phyloP scores from a whole-genome alignment of 37 sponge, comb jelly and placozoan genomes.

The Aphrocallistes beatrix region DNA sequence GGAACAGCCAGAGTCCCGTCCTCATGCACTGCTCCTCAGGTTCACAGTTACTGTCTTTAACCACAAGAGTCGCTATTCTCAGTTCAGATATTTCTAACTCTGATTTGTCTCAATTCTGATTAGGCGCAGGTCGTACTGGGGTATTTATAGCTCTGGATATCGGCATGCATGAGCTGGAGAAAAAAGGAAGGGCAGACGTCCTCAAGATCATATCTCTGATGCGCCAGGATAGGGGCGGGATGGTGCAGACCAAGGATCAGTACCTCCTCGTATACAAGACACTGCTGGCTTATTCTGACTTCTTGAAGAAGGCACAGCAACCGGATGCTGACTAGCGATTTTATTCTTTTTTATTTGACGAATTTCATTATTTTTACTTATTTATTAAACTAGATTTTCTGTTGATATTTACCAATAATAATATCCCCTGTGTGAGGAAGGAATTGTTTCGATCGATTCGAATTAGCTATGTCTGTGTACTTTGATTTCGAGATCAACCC shows the following conservation, averaged over 20 bases:
- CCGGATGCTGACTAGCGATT: not conserved
- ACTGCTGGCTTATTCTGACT: not conserved
- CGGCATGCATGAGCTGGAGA: constrained; percentile 62
- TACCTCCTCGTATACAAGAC: constrained; percentile 44
- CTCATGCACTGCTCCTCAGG: constrained; percentile 19
- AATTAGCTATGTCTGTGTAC: constrained; percentile 11
- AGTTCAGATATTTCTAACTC: no score
- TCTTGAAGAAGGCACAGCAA: constrained; percentile 12
- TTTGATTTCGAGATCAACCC: not conserved
- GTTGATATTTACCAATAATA: not conserved
- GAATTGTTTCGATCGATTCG: no score
- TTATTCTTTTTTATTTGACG: not conserved
- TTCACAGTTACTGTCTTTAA: not conserved
- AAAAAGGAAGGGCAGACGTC: constrained; percentile 46
- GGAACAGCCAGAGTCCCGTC: constrained; percentile 18
- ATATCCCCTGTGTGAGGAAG: not conserved
- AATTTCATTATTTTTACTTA: not conserved
- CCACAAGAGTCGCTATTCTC: not conserved
- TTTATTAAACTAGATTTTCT: not conserved
- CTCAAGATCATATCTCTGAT: constrained; percentile 54
- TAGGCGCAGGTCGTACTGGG: constrained; percentile 80
- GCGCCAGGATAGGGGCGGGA: constrained; percentile 86
- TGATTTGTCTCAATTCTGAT: constrained; percentile 24
- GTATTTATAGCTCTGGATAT: constrained; percentile 63
- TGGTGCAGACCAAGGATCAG: constrained; percentile 75